Evolutionary conservation across 2,797 vertebrate genomes (phyloP).

Genomic region (Notolepis coatsorum): DNA sequence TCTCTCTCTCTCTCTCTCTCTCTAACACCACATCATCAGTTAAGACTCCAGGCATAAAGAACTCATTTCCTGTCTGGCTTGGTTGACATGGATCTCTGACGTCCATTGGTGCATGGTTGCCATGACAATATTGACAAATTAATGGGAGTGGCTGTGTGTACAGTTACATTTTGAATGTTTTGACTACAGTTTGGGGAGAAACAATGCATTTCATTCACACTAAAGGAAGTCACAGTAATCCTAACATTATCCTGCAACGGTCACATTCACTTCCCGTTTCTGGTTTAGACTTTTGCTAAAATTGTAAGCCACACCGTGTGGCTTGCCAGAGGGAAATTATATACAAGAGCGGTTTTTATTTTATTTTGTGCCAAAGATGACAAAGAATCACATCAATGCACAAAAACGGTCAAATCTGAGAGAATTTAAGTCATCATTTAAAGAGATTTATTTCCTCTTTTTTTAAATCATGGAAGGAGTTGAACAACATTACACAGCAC

Average conservation of each 20-base stretch:
- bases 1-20: not conserved
- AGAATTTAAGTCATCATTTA: too few species aligned
- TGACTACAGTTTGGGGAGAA: not conserved
- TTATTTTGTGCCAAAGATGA: too few species aligned
- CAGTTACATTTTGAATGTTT: slow-evolving; percentile 26
- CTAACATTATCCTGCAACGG: not conserved
- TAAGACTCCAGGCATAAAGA: not conserved
- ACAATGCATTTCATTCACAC: slow-evolving; percentile 29
- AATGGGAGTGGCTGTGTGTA: slow-evolving; percentile 36
- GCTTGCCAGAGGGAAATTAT: slow-evolving; percentile 28
- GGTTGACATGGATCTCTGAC: not conserved
- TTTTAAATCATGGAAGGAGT: not conserved
- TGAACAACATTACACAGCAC: not conserved
- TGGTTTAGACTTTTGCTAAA: not conserved
- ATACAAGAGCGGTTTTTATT: not conserved
- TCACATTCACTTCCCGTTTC: slow-evolving; percentile 11
- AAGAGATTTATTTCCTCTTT: too few species aligned
- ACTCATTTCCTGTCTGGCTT: slow-evolving; percentile 4
- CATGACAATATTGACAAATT: slow-evolving; percentile 28
- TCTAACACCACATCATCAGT: not conserved
- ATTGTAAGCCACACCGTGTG: not conserved
- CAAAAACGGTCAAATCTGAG: too few species aligned
- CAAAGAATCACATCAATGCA: not conserved
- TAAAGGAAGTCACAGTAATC: not conserved
- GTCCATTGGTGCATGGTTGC: slow-evolving; percentile 35